These are phyloP conservation scores for Tipula helvola DNA, from an alignment of 2,888 invertebrate genomes.

Conservation along the genomic window DNA sequence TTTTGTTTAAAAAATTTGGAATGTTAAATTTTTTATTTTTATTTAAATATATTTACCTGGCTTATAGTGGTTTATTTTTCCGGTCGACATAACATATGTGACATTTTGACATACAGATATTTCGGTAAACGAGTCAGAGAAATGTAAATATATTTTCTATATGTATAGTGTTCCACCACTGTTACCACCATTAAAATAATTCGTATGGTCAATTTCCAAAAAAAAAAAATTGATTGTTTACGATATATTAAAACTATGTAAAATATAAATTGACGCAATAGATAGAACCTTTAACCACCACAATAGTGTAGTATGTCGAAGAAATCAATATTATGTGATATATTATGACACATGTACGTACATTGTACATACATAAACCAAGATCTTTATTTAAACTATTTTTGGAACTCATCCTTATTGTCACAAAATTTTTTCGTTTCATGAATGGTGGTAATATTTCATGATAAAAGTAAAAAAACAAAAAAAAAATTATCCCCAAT, in stretches of 20 bases:
- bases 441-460: neutral
- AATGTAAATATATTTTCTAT: neutral
- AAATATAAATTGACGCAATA: neutral
- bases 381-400: neutral
- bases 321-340: neutral
- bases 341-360: neutral
- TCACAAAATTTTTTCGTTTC: neutral
- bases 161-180: neutral
- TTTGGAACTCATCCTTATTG: neutral
- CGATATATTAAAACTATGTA: neutral
- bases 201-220: neutral
- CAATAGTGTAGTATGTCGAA: neutral
- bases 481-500: neutral
- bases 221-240: neutral
- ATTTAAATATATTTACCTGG: neutral
- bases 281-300: neutral
- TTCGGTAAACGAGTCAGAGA: neutral
- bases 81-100: neutral
- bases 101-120: neutral
- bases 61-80: neutral
- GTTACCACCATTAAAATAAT: neutral
- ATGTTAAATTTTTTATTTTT: neutral
- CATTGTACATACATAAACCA: too few species aligned
- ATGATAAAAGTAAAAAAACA: neutral
- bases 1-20: neutral